These are phyloP conservation scores for Megaceryle maxima DNA, from an alignment of 2,113 vertebrate species.

Conservation along the genomic window DNA sequence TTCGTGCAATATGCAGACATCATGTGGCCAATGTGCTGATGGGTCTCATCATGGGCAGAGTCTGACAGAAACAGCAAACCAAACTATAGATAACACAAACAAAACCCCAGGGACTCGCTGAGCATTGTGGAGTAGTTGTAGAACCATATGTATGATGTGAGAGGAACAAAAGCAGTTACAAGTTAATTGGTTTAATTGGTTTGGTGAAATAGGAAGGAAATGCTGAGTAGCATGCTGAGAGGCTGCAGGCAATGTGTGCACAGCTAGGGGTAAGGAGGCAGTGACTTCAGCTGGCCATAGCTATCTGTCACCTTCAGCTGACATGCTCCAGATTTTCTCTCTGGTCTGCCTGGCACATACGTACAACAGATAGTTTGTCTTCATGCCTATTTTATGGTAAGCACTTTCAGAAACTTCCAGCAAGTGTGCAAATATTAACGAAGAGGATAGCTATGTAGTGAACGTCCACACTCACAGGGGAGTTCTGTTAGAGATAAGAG, in stretches of 20 bases:
- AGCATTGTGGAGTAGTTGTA: background rate
- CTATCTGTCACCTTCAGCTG: background rate
- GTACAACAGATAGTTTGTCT: background rate
- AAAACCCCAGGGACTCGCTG: background rate
- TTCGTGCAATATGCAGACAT: background rate
- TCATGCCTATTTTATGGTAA: background rate
- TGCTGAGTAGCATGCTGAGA: background rate
- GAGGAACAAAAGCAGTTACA: background rate
- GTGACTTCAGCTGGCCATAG: background rate
- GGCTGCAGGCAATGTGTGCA: background rate
- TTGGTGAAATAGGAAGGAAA: background rate
- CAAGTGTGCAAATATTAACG: background rate
- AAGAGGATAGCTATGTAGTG: background rate
- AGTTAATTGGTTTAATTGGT: background rate
- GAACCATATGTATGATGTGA: background rate
- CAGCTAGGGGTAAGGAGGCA: background rate
- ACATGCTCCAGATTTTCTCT: background rate
- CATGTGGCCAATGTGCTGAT: accelerated
- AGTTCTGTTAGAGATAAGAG: background rate
- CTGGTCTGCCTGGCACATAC: background rate
- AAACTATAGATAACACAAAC: background rate
- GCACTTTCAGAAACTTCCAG: background rate
- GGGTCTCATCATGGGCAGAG: background rate
- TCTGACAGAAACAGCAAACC: background rate
- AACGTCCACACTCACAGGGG: accelerated